Base-by-base conservation (phyloP, 1,140 invertebrate genomes). In the Drosophila pseudoobscura region DNA sequence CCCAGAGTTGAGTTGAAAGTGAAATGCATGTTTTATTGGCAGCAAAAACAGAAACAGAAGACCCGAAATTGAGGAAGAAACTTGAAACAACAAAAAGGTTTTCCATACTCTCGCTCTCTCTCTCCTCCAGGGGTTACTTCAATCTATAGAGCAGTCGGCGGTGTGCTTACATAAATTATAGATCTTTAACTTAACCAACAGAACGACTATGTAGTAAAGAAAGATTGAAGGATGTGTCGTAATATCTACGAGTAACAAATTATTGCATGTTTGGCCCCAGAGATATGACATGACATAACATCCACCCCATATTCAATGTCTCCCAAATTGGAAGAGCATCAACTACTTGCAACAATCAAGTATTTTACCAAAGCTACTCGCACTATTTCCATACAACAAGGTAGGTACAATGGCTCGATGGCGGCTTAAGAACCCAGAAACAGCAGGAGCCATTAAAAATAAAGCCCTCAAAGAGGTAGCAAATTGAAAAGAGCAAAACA, bases 21-120 rank as follows among this genome's bases (percentile, higher is more conserved):
- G 57, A 77, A 73, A 69, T 80, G 53, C 66, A 80, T 80, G 62
- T 84, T 79, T 84, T 72, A 76, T 80, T 76, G 80, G 65, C 66
- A 63, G 43, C 44, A 29, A 57, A 78, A 61, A 57, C 26, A 62
- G 77, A 74, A 54, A 29, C 45, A 57, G 46, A 61, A 52, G 39
- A 60, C 46, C n/a, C 49, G 22, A 44, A 62, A 44, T 29, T 44
- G 6, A 41, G 26, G 9, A 39, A n/a, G 54, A 46, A 59, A 56
- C 63, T 50, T 51, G 57, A 55, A 11, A 44, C 55, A 49, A 45
- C 24, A 56, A 68, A 46, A 24, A 31, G 63, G 56, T 69, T 47
- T 41, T 22, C 13, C 22, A 56, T 49, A 49, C 63, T 20, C 64
- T 69, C 3, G 3, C 31, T 17, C 6, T 4, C 24, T 17, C 8